Evolutionary conservation across 2,888 invertebrate genomes (phyloP).

Genomic region (Chrysotoxum bicinctum): DNA sequence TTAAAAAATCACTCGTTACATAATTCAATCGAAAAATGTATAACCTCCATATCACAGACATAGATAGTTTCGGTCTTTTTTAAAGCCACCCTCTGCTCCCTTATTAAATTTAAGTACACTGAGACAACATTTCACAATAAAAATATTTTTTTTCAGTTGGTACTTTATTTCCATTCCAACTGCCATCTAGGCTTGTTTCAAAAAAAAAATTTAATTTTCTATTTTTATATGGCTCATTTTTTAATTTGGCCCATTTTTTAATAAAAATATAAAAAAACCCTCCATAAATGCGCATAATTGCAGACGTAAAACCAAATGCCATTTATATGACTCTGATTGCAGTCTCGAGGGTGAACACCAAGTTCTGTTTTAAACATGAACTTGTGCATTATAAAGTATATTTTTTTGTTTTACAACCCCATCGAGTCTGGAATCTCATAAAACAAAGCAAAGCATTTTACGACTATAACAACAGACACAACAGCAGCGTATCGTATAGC

Average conservation of each 20-base stretch:
- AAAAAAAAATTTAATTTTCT: not conserved
- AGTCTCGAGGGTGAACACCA: conserved; percentile 13
- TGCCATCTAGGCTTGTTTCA: not conserved
- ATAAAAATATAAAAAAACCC: conserved; percentile 26
- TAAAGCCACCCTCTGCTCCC: too few relatives aligned
- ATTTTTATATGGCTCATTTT: conserved; percentile 2
- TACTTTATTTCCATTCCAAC: not conserved
- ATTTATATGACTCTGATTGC: conserved; percentile 65
- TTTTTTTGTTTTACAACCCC: conserved; percentile 51
- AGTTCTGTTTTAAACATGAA: conserved; percentile 39
- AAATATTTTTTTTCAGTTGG: too few relatives aligned
- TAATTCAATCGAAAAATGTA: too few relatives aligned
- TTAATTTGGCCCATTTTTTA: conserved; percentile 19
- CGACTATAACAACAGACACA: conserved; percentile 46
- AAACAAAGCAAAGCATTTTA: conserved; percentile 66
- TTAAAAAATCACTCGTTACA: too few relatives aligned
- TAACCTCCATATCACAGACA: too few relatives aligned
- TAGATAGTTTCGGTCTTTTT: too few relatives aligned
- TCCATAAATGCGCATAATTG: conserved; percentile 34
- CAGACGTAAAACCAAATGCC: conserved; percentile 58
- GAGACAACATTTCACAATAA: too few relatives aligned
- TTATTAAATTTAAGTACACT: too few relatives aligned
- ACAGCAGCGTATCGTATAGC: not conserved
- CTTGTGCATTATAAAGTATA: conserved; percentile 61
- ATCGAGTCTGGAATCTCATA: conserved; percentile 36